Evolutionary conservation across 2,113 vertebrate genomes (phyloP).

Genomic region (Gobiocypris rarus): DNA sequence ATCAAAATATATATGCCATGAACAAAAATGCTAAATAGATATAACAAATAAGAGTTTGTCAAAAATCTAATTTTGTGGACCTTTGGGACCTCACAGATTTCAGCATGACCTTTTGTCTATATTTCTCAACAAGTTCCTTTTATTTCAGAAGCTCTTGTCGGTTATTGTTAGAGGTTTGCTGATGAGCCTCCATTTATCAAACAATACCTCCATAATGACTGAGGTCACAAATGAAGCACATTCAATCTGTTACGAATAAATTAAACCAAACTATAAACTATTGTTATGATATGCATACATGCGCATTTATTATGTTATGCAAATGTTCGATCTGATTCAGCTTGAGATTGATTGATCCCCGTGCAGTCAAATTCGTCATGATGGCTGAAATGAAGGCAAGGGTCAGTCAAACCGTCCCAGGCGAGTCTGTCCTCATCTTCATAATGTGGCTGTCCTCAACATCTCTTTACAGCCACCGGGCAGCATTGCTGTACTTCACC

Average conservation of each 20-base stretch:
- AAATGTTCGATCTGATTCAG: neutral
- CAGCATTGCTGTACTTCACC: neutral
- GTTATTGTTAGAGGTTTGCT: conserved; percentile 5
- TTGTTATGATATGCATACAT: neutral
- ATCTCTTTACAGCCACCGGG: neutral
- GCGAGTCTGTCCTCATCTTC: neutral
- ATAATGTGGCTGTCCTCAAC: conserved; percentile 8
- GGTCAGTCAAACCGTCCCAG: neutral
- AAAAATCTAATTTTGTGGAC: neutral
- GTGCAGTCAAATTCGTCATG: neutral
- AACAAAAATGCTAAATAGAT: neutral
- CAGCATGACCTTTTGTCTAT: neutral
- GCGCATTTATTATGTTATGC: neutral
- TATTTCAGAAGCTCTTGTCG: neutral
- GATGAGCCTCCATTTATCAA: conserved; percentile 18
- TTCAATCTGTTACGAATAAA: neutral
- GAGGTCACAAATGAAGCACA: neutral
- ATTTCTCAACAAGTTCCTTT: neutral
- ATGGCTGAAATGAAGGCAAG: neutral
- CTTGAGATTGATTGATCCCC: neutral
- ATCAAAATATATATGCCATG: neutral
- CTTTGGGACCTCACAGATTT: neutral
- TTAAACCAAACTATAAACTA: neutral
- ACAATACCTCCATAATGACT: conserved; percentile 15
- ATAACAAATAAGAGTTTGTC: neutral